Base-by-base conservation (phyloP, 37 sponge, comb jelly and placozoan genomes). In the Ianthella basta region DNA sequence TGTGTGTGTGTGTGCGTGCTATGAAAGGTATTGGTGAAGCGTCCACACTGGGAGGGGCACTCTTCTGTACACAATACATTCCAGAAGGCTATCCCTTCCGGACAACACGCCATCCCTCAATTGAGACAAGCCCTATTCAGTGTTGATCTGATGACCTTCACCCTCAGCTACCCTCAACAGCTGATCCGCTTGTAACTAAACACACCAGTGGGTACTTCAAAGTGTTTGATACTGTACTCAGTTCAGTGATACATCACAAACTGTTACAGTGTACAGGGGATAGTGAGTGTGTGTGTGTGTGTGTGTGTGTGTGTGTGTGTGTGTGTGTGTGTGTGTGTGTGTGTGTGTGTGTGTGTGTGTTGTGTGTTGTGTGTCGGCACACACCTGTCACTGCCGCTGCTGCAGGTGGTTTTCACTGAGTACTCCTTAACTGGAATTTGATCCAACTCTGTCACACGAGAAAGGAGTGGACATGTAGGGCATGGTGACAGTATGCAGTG, bases 201-300 rank as follows among this genome's bases (percentile, higher is more conserved):
- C 56, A 80, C 4, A 30, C 15, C 4, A 14, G 21, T n/a, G 30
- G 4, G 4, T 21, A 8, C n/a, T 5, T 21, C n/a, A 4, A 3
- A 12, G 27, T 56, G 30, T 33, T n/a, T n/a, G n/a, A n/a, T n/a
- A n/a, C n/a, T n/a, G n/a, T n/a, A n/a, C n/a, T n/a, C n/a, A n/a
- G n/a, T n/a, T n/a, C n/a, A n/a, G n/a, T n/a, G n/a, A n/a, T n/a
- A n/a, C n/a, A n/a, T n/a, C n/a, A n/a, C n/a, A n/a, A n/a, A n/a
- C n/a, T n/a, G n/a, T n/a, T n/a, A n/a, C n/a, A n/a, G 19, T 56
- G 21, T 50, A 40, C 6, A 25, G 37, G 0, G 33, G 3, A 4
- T 37, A 15, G 63, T 83, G 83, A 65, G 70, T 83, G 83, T 66
- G 63, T 66, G 83, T 65, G 53, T 83, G 69, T 66, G 63, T 83